A percentile compares a stretch with the other conserved stretches of the same genome.
Evolutionary conservation across 2,113 vertebrate species (phyloP).

Genomic region (Psephotus haematonotus): DNA sequence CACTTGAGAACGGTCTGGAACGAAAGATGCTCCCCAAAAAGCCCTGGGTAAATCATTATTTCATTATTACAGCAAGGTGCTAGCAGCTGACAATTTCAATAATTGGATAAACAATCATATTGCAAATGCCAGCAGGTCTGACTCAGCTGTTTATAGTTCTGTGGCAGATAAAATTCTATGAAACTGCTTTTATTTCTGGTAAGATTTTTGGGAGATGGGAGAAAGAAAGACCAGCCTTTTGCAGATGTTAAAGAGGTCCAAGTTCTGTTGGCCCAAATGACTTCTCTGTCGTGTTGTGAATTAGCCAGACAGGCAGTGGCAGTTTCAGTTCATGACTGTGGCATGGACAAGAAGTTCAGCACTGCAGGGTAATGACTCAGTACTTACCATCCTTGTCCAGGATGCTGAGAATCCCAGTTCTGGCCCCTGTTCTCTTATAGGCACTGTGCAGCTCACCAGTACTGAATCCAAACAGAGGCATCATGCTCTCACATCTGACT

Average conservation of each 20-base stretch:
- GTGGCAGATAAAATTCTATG: background rate
- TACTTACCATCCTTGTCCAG: rapidly evolving
- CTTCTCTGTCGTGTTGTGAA: background rate
- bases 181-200: background rate
- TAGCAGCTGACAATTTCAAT: slow-evolving; percentile 33
- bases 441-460: background rate
- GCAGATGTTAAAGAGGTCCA: background rate
- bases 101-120: background rate
- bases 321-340: background rate
- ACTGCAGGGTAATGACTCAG: background rate
- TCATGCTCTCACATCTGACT: background rate
- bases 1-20: slow-evolving; percentile 17
- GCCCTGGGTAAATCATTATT: slow-evolving; percentile 6
- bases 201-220: background rate
- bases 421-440: background rate
- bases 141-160: slow-evolving; percentile 13
- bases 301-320: background rate
- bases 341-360: background rate
- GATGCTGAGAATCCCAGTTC: background rate
- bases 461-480: background rate
- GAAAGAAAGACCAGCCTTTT: background rate
- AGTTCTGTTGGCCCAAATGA: background rate
- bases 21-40: slow-evolving; percentile 27
- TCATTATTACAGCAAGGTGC: background rate
- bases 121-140: slow-evolving; percentile 35